Conservation (phyloP, 2,888 invertebrate genomes). For the Agonopterix subpropinquella region DNA sequence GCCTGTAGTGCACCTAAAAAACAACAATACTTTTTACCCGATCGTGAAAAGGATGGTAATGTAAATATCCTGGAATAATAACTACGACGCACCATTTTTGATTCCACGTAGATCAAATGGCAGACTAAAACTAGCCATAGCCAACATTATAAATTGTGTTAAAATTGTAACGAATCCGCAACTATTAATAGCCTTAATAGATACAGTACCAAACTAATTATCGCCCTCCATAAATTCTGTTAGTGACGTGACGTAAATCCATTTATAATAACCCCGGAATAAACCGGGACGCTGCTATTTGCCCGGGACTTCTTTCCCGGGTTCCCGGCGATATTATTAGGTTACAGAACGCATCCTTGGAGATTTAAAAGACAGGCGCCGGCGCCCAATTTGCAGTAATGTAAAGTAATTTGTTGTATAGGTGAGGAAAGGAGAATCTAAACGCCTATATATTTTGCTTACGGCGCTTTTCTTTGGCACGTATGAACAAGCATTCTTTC, state of each 20-base stretch:
- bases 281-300: slow-evolving; percentile 9
- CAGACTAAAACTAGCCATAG: too few species aligned
- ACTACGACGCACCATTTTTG: too few species aligned
- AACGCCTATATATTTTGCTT: slow-evolving; percentile 9
- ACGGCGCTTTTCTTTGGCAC: not conserved
- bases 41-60: too few species aligned
- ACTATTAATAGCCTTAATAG: too few species aligned
- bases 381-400: slow-evolving; percentile 51
- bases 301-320: slow-evolving; percentile 26
- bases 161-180: too few species aligned
- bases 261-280: slow-evolving; percentile 15
- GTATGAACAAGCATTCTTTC: not conserved
- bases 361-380: slow-evolving; percentile 19
- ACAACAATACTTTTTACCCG: too few species aligned
- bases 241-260: slow-evolving; percentile 15
- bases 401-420: slow-evolving; percentile 35
- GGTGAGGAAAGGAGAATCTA: slow-evolving; percentile 21
- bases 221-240: slow-evolving; percentile 1
- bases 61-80: too few species aligned
- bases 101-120: too few species aligned
- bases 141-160: too few species aligned
- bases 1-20: too few species aligned
- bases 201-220: too few species aligned
- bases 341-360: slow-evolving; percentile 26
- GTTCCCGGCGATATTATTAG: slow-evolving; percentile 38